Evolutionary conservation across 2,888 invertebrate genomes (phyloP).

Genomic region (Drosophila infuscata): DNA sequence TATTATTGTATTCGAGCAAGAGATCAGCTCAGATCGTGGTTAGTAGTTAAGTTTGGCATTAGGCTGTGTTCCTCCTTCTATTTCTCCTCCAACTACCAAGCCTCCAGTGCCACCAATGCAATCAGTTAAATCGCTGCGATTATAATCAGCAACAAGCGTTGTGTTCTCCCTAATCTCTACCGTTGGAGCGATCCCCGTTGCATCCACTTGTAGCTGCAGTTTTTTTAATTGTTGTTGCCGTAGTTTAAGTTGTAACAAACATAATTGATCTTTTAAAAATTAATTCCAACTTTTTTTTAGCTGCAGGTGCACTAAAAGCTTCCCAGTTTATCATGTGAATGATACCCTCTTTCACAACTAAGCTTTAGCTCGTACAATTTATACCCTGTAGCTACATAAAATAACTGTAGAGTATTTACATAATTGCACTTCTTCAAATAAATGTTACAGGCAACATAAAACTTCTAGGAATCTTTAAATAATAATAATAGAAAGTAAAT

Average conservation of each 20-base stretch:
- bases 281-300: slow-evolving; percentile 71
- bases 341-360: slow-evolving; percentile 11
- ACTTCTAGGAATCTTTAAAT: not conserved
- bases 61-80: slow-evolving; percentile 10
- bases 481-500: not conserved
- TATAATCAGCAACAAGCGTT: slow-evolving; percentile 73
- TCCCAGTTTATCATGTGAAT: slow-evolving; percentile 53
- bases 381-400: not conserved
- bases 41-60: slow-evolving; percentile 31
- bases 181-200: slow-evolving; percentile 34
- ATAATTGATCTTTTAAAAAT: slow-evolving; percentile 80
- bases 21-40: slow-evolving; percentile 38
- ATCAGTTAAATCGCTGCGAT: slow-evolving; percentile 76
- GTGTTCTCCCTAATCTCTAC: slow-evolving; percentile 63
- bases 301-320: slow-evolving; percentile 61
- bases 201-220: slow-evolving; percentile 13
- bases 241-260: slow-evolving; percentile 40
- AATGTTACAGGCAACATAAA: not conserved
- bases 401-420: not conserved
- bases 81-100: slow-evolving; percentile 13
- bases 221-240: slow-evolving; percentile 17
- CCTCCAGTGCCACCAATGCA: slow-evolving; percentile 49
- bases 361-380: slow-evolving; percentile 30
- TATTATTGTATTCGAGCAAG: slow-evolving; percentile 10
- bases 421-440: not conserved